Conservation (phyloP, 2,797 vertebrate species). For the Numenius phaeopus region DNA sequence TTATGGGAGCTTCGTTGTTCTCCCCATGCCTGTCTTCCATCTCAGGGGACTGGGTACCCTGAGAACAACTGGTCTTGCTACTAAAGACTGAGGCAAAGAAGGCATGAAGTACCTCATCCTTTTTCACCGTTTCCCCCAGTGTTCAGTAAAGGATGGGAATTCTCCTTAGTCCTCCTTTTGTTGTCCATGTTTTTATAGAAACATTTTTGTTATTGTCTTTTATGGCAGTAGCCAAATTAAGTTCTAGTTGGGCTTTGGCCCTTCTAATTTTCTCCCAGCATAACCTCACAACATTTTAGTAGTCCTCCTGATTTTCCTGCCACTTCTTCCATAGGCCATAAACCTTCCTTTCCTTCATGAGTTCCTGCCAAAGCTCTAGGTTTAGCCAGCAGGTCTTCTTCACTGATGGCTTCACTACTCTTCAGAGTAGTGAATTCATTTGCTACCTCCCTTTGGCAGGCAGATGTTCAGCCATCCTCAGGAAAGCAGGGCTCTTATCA, state of each 20-base stretch:
- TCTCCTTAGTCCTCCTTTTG: background rate
- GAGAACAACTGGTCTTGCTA: background rate
- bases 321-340: background rate
- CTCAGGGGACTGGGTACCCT: background rate
- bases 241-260: background rate
- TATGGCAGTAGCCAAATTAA: background rate
- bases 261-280: background rate
- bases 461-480: background rate
- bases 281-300: background rate
- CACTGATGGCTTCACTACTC: background rate
- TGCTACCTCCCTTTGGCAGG: background rate
- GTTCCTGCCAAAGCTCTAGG: background rate
- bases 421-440: background rate
- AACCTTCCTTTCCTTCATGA: background rate
- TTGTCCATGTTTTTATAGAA: background rate
- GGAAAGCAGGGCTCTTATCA: background rate
- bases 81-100: background rate
- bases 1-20: background rate
- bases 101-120: background rate
- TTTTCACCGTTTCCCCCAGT: too few relatives aligned
- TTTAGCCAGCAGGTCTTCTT: background rate
- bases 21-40: background rate
- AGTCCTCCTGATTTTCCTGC: background rate
- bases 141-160: background rate
- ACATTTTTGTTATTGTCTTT: background rate